phyloP scores from a whole-genome alignment of 2,797 vertebrate genomes.

The Etheostoma perlongum region DNA sequence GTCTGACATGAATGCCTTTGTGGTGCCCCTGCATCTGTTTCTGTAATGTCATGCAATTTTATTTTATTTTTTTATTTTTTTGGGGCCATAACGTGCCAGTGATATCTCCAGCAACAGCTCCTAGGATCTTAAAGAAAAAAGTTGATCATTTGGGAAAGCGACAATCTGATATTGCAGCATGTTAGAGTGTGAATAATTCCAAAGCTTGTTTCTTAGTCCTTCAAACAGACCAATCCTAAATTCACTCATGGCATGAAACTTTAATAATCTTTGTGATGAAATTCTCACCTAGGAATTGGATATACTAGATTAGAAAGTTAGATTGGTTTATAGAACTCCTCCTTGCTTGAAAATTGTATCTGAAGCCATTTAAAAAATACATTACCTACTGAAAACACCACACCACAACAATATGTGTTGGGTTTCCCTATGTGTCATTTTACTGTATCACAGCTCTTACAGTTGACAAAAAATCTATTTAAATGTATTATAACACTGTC shows the following conservation, averaged over 20 bases:
- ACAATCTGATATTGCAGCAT: constrained; percentile 8
- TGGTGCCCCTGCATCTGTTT: constrained; percentile 31
- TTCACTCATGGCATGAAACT: constrained; percentile 12
- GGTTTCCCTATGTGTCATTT: not conserved
- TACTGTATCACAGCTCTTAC: not conserved
- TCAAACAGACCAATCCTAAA: not conserved
- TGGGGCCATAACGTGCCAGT: constrained; percentile 31
- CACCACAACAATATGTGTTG: not conserved
- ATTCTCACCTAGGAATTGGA: constrained; percentile 23
- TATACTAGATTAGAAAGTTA: constrained; percentile 3
- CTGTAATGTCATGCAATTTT: constrained; percentile 9
- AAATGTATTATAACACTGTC: not conserved
- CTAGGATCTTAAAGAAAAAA: constrained; percentile 19
- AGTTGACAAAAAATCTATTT: not conserved
- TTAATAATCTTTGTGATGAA: constrained; percentile 18
- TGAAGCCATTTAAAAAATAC: constrained; percentile 11
- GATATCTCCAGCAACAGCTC: constrained; percentile 13
- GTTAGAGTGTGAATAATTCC: constrained; percentile 8
- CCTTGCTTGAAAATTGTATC: constrained; percentile 2
- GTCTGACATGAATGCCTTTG: constrained; percentile 35
- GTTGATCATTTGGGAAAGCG: constrained; percentile 10
- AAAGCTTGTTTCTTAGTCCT: constrained; percentile 3
- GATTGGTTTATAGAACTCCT: not conserved
- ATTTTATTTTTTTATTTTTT: constrained; percentile 26
- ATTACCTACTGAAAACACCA: not conserved